Percentiles rank a stretch among this genome's conserved stretches.
These are phyloP conservation scores for Hylaea fasciaria DNA, from an alignment of 2,888 invertebrate genomes.

Conservation along the genomic window DNA sequence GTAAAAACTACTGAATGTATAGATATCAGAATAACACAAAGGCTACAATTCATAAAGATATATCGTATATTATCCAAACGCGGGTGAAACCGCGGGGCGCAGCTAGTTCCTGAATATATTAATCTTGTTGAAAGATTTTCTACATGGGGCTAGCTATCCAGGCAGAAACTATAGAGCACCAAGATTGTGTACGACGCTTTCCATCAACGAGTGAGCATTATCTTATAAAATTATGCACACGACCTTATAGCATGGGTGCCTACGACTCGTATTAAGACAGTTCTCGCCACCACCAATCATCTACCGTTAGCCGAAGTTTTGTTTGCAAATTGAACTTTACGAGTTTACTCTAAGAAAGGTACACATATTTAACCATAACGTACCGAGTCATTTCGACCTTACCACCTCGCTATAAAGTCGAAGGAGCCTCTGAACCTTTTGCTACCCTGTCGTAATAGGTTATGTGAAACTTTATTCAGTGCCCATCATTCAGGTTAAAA, in stretches of 20 bases:
- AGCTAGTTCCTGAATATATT: too few species aligned
- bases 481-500: not conserved
- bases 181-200: too few species aligned
- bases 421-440: not conserved
- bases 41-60: too few species aligned
- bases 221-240: constrained; percentile 3
- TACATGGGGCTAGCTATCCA: too few species aligned
- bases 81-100: too few species aligned
- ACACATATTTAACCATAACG: constrained; percentile 28
- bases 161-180: too few species aligned
- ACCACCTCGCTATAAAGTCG: constrained; percentile 11
- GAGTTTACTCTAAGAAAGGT: constrained; percentile 49
- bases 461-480: not conserved
- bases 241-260: constrained; percentile 1
- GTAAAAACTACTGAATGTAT: too few species aligned
- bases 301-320: constrained; percentile 47
- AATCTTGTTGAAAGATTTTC: too few species aligned
- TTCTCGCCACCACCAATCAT: constrained; percentile 38
- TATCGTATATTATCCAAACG: too few species aligned
- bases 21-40: too few species aligned
- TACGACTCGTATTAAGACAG: constrained; percentile 4
- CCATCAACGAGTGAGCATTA: not conserved
- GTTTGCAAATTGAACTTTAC: constrained; percentile 60
- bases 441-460: constrained; percentile 12
- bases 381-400: constrained; percentile 19